Percentiles rank a stretch among this genome's conserved stretches.
phyloP scores from a whole-genome alignment of 2,888 invertebrate genomes.

The Tanaodytes sp. region DNA sequence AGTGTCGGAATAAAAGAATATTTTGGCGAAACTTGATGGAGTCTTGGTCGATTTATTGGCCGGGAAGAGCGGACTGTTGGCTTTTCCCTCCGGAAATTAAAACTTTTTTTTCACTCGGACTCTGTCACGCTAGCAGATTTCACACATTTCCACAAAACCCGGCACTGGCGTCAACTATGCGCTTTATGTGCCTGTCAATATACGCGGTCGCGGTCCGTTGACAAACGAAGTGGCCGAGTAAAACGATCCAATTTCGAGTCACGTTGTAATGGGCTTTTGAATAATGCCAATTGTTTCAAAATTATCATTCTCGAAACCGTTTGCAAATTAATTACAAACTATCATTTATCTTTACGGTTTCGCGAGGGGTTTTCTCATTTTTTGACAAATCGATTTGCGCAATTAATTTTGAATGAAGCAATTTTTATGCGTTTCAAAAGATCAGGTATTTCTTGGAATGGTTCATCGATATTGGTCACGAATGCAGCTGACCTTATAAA shows the following conservation, averaged over 20 bases:
- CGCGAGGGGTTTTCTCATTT: too few relatives aligned
- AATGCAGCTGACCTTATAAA: not conserved
- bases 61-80: slow-evolving; percentile 58
- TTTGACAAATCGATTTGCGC: too few relatives aligned
- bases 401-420: too few relatives aligned
- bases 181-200: slow-evolving; percentile 47
- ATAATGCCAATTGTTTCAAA: slow-evolving; percentile 37
- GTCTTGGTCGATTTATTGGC: slow-evolving; percentile 52
- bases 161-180: slow-evolving; percentile 37
- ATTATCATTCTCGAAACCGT: too few relatives aligned
- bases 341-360: too few relatives aligned
- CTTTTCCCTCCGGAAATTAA: slow-evolving; percentile 71
- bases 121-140: slow-evolving; percentile 43
- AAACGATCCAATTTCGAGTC: slow-evolving; percentile 38
- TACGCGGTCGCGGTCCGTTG: slow-evolving; percentile 31
- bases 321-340: too few relatives aligned
- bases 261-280: slow-evolving; percentile 30
- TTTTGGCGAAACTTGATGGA: slow-evolving; percentile 49
- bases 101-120: slow-evolving; percentile 65
- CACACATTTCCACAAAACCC: slow-evolving; percentile 45
- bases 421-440: too few relatives aligned
- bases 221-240: slow-evolving; percentile 32
- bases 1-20: slow-evolving; percentile 51
- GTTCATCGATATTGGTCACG: too few relatives aligned
- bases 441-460: too few relatives aligned